Evolutionary conservation across 2,888 invertebrate species (phyloP), one percentile per base, ranked within the genome.

Genomic region (Asteroscopus sphinx): DNA sequence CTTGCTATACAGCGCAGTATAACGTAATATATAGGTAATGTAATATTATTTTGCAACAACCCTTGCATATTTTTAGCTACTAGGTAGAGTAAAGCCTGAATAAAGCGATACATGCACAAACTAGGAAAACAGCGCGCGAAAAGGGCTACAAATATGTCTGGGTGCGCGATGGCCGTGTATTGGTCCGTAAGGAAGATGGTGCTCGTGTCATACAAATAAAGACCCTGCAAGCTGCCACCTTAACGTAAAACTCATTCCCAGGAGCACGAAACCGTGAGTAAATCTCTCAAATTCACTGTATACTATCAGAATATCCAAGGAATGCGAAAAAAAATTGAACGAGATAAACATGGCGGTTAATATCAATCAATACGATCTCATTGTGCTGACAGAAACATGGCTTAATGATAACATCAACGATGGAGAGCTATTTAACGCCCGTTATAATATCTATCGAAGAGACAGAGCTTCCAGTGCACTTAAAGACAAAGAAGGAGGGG

Each of bases 101-200:
- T 2, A 48, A 56, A 17, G 4, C 32, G 32, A 39, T 42, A 0
- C 42, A 59, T 17, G 48, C 37, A 11, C 9, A 11, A 13, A 25
- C 26, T 16, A 48, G 53, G 13, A 39, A 53, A 25, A 15, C 15
- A 0, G 37, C 53, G 0, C 45, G 46, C 9, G 53, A 26, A 0
- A 54, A 54, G 1, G 46, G 46, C 0, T 54, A 54, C 6, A 33
- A 26, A 9, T 49, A 49, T 7, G 44, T 44, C 8, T 33, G 44
- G 44, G 33, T 44, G 2, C 44, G 44, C 3, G 39, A 48, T 11
- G 47, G 37, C 0, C 3, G 21, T 1, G 8, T 48, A 2, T 12
- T 46, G 0, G 2, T 42, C 3, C 7, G 42, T 2, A 42, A 32
- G 12, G 42, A 15, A 1, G 42, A 42, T 11, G 42, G 42, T 3